Percentiles rank a stretch among this genome's conserved stretches.
phyloP scores from a whole-genome alignment of 2,113 vertebrate species.

The human (Homo sapiens) region DNA sequence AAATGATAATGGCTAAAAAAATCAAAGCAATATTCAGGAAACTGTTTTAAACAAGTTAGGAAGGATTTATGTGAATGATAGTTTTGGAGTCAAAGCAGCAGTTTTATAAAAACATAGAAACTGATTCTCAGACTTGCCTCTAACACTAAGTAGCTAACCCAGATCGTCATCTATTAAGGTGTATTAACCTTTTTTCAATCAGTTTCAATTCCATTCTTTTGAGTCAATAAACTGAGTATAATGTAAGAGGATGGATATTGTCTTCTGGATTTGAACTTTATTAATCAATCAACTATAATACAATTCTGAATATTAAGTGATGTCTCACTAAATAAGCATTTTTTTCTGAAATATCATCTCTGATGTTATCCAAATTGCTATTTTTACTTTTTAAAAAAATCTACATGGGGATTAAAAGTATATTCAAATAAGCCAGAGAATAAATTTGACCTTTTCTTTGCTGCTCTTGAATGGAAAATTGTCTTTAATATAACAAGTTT shows the following conservation, averaged over 20 bases:
- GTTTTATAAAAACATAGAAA: conserved; percentile 50
- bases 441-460: conserved; percentile 21
- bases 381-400: conserved; percentile 12
- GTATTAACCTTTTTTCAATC: conserved; percentile 70
- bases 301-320: conserved; percentile 30
- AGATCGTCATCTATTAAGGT: conserved; percentile 70
- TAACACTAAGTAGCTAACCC: conserved; percentile 40
- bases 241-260: conserved; percentile 59
- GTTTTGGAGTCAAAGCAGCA: background rate
- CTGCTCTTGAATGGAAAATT: conserved; percentile 13
- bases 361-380: background rate
- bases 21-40: background rate
- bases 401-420: background rate
- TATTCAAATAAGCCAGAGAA: conserved; percentile 12
- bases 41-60: background rate
- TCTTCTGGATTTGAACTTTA: conserved; percentile 46
- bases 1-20: background rate
- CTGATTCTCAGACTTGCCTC: conserved; percentile 7
- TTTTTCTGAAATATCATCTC: conserved; percentile 22
- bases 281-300: conserved; percentile 57
- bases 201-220: conserved; percentile 65
- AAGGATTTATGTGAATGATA: background rate
- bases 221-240: conserved; percentile 62
- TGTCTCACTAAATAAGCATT: conserved; percentile 60
- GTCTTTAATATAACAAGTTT: background rate